Evolutionary conservation across 2,888 invertebrate species (phyloP).

Genomic region (Drosophila nr. medialis): DNA sequence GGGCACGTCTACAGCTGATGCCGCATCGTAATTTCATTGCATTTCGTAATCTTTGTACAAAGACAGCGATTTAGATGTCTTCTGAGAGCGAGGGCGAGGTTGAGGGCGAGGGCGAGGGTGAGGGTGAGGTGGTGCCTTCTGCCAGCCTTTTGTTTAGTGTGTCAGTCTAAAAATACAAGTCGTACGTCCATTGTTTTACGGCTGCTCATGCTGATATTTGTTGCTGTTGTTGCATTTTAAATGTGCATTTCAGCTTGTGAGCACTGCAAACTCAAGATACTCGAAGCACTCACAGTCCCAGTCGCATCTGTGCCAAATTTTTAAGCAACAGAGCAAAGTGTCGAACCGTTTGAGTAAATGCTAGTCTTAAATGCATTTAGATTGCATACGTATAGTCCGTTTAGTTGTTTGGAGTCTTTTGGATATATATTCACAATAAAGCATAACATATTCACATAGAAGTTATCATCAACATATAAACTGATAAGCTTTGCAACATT

Average conservation of each 20-base stretch:
- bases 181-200: conserved; percentile 52
- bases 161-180: conserved; percentile 70
- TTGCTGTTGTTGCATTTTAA: conserved; percentile 51
- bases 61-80: conserved; percentile 32
- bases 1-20: conserved; percentile 39
- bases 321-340: conserved; percentile 40
- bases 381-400: background rate
- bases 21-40: conserved; percentile 16
- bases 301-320: conserved; percentile 56
- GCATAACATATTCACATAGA: background rate
- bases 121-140: conserved; percentile 15
- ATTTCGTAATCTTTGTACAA: conserved; percentile 67
- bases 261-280: conserved; percentile 42
- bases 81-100: conserved; percentile 4
- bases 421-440: background rate
- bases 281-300: conserved; percentile 4
- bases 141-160: conserved; percentile 68
- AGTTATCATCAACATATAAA: background rate
- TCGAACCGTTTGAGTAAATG: conserved; percentile 39
- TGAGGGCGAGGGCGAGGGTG: conserved; percentile 14
- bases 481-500: background rate
- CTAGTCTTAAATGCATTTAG: background rate
- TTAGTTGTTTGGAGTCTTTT: background rate
- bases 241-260: conserved; percentile 52
- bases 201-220: background rate